phyloP scores from a whole-genome alignment of 2,888 invertebrate species.

The Strigamia maritima region DNA sequence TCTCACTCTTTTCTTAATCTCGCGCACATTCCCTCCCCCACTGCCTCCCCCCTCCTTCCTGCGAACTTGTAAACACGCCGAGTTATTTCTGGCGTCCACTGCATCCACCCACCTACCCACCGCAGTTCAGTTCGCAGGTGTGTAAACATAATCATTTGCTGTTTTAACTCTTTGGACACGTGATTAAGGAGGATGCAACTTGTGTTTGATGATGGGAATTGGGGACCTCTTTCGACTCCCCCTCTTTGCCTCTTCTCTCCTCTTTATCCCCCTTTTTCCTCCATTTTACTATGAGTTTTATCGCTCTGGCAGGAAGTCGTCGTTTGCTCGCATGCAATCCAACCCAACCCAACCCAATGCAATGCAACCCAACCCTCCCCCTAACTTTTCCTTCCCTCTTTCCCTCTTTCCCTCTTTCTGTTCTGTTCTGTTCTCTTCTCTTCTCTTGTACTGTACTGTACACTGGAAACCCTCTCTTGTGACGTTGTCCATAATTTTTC shows the following conservation, averaged over 20 bases:
- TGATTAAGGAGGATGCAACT: neutral
- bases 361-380: neutral
- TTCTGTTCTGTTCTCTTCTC: no score
- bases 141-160: neutral
- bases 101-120: no score
- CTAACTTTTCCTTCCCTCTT: neutral
- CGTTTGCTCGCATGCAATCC: slow-evolving; percentile 6
- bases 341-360: neutral
- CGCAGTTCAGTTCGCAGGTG: no score
- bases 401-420: neutral
- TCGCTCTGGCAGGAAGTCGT: slow-evolving; percentile 23
- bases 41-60: neutral
- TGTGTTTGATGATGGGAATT: slow-evolving; percentile 17
- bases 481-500: slow-evolving; percentile 17
- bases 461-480: neutral
- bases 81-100: neutral
- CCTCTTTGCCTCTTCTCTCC: neutral
- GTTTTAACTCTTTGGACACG: neutral
- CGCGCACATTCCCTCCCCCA: neutral
- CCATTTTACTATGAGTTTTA: slow-evolving; percentile 3
- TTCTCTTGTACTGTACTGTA: neutral
- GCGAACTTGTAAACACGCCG: neutral
- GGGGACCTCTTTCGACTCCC: neutral
- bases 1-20: neutral
- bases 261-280: neutral